Evolutionary conservation across 2,113 vertebrate species (phyloP).

Genomic region (Cololabis saira): DNA sequence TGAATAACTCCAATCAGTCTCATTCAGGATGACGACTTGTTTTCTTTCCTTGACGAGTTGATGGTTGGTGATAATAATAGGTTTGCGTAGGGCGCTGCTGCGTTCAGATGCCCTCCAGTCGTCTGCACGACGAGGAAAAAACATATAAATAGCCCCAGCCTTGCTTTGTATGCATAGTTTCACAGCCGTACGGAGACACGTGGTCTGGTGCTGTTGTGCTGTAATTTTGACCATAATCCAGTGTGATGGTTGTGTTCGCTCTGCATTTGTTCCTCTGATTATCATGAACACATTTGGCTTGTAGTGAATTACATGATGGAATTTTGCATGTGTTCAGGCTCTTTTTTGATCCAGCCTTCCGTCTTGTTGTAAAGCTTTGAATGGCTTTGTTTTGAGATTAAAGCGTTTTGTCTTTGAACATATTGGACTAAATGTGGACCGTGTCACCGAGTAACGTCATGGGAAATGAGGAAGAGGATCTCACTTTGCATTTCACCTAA

Average conservation of each 20-base stretch:
- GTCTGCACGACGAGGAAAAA: conserved; percentile 23
- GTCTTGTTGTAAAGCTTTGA: conserved; percentile 9
- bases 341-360: conserved; percentile 15
- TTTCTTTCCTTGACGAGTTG: conserved; percentile 44
- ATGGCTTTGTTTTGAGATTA: conserved; percentile 15
- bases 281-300: background rate
- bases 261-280: conserved; percentile 5
- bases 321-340: conserved; percentile 10
- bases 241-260: background rate
- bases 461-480: background rate
- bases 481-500: background rate
- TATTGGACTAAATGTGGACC: conserved; percentile 9
- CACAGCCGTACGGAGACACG: conserved; percentile 1
- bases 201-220: background rate
- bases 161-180: conserved; percentile 54
- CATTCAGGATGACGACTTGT: conserved; percentile 4
- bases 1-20: background rate
- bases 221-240: background rate
- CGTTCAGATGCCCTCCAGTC: conserved; percentile 50
- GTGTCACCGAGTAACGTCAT: background rate
- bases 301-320: conserved; percentile 11
- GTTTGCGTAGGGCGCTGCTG: conserved; percentile 50
- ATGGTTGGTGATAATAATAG: conserved; percentile 70
- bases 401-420: conserved; percentile 14
- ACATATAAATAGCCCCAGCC: conserved; percentile 32